A percentile compares a stretch with the other conserved stretches of the same genome.
Conservation (phyloP, 2,797 vertebrate species). For the Threskiornis aethiopicus region DNA sequence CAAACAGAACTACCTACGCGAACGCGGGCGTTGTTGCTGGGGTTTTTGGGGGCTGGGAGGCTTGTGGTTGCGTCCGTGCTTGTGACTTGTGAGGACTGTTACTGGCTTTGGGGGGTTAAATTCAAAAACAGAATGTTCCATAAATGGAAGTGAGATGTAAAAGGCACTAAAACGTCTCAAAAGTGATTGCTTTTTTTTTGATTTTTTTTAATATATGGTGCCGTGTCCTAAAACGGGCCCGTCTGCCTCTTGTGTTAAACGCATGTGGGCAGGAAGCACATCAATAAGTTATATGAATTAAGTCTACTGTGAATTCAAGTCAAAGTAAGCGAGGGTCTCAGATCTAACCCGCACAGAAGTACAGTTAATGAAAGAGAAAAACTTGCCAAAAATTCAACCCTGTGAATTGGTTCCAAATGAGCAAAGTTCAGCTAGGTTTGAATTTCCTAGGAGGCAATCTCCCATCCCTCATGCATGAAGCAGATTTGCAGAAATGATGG, state of each 20-base stretch:
- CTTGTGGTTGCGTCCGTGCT: background rate
- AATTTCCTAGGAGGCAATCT: background rate
- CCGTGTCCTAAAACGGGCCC: background rate
- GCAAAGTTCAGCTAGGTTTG: slow-evolving; percentile 12
- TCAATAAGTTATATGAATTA: background rate
- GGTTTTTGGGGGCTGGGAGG: background rate
- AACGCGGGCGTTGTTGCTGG: fast-evolving
- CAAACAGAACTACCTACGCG: fast-evolving
- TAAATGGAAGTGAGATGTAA: background rate
- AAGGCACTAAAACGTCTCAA: background rate
- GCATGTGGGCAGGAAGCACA: background rate
- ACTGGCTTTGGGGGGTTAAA: background rate
- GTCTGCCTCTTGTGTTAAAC: background rate
- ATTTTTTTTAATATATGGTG: background rate
- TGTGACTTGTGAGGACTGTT: background rate
- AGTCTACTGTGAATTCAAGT: background rate
- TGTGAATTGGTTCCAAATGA: background rate
- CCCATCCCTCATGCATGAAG: background rate
- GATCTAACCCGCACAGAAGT: background rate
- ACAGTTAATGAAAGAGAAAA: background rate
- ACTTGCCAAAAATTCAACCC: slow-evolving; percentile 15
- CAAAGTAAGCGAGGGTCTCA: background rate
- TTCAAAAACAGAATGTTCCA: background rate
- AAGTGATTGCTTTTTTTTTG: background rate
- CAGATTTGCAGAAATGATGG: background rate